Evolutionary conservation across 2,888 invertebrate species (phyloP).

Genomic region (Dione vanillae): DNA sequence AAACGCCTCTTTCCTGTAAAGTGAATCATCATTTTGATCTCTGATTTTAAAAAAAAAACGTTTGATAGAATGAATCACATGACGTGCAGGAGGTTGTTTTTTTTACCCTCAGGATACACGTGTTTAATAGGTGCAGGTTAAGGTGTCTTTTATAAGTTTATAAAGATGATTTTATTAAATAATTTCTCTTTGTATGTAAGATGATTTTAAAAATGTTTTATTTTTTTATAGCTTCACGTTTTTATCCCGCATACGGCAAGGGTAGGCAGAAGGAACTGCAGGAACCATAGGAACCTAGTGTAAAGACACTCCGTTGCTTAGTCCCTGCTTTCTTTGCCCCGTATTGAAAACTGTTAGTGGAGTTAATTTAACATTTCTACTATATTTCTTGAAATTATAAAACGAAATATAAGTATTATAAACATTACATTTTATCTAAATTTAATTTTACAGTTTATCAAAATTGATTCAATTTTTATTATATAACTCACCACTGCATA

Average conservation of each 20-base stretch:
- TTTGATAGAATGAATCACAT: slow-evolving; percentile 12
- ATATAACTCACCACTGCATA: no score
- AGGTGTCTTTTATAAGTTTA: neutral
- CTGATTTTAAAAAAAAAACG: neutral
- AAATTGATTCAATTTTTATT: neutral
- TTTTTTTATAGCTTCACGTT: no score
- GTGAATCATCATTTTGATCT: slow-evolving; percentile 8
- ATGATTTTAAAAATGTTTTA: no score
- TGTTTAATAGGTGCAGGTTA: slow-evolving; percentile 8
- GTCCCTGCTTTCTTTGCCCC: no score
- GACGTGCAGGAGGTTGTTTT: neutral
- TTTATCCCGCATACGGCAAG: no score
- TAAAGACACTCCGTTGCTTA: no score
- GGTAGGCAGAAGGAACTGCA: no score
- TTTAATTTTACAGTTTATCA: neutral
- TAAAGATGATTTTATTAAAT: neutral
- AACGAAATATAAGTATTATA: neutral
- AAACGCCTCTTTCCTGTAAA: neutral
- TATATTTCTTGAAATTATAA: neutral
- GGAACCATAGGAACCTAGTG: no score
- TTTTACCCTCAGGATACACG: neutral
- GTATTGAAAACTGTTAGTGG: no score
- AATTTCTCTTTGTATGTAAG: no score
- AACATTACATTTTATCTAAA: neutral
- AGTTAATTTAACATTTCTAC: no score